Base-by-base conservation (phyloP, 2,797 vertebrate species). In the Chelon auratus region DNA sequence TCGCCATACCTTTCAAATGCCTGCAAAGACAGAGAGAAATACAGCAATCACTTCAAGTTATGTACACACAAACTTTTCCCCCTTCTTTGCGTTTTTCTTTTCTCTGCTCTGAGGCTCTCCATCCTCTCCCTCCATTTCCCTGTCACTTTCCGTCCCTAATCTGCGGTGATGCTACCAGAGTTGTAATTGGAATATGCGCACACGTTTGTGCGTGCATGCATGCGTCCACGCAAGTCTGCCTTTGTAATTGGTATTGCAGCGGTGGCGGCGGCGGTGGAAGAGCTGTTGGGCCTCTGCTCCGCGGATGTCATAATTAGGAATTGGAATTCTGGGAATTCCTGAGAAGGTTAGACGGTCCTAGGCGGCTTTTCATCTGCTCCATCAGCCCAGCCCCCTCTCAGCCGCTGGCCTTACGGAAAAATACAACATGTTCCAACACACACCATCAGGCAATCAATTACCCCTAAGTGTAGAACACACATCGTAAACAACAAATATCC, bases 251-350 rank as follows among this genome's bases (percentile, higher is more conserved):
- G 62, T 84, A 58, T 52, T 61, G 47, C 60, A 66, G 56, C 43
- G 75, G 43, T 62, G 15, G 42, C n/a, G 37, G 67, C 56, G 56
- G 9, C 26, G 26, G n/a, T 14, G 47, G 18, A 62, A 10, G 24
- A 7, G 64, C 62, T 81, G 69, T 72, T 80, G 75, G 82, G 83
- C 62, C 81, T 74, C 82, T 87, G 75, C 73, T 87, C 62, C 47
- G 24, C 57, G 68, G 78, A 93, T 92, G 89, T 90, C 91, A 90
- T 93, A 93, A 94, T 92, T 93, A 93, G 88, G 82, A 93, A 84
- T 75, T 88, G 84, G 83, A 92, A 93, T 94, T 93, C 90, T 89
- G 72, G 50, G 74, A 90, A 94, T 94, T 92, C 91, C 89, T 90
- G 76, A 73, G 78, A 90, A 92, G 87, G 84, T 87, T 92, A 78